phyloP scores from a whole-genome alignment of 2,113 vertebrate species.

The Panthera tigris region DNA sequence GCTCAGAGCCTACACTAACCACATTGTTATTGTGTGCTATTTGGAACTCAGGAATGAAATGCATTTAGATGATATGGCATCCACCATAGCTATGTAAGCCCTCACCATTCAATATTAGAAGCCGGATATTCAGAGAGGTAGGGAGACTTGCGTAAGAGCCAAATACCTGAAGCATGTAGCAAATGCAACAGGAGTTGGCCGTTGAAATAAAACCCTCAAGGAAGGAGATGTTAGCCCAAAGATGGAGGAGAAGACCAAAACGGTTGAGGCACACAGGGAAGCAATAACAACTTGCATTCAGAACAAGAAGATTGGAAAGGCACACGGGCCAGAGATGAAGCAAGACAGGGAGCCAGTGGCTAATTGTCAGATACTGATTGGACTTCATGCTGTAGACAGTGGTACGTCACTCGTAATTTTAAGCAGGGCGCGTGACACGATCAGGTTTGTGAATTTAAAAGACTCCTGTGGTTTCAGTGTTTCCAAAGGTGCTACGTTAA shows the following conservation, averaged over 20 bases:
- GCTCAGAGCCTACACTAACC: neutral
- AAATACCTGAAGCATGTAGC: neutral
- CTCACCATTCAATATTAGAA: neutral
- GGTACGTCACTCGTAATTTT: neutral
- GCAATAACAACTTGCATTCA: neutral
- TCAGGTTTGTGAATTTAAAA: neutral
- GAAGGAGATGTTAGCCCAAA: neutral
- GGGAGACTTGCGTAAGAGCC: neutral
- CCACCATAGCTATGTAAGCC: neutral
- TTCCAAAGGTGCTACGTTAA: neutral
- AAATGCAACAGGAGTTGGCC: neutral
- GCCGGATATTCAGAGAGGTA: neutral
- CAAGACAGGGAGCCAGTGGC: neutral
- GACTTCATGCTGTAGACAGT: neutral
- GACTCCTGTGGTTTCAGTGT: neutral
- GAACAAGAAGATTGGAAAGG: neutral
- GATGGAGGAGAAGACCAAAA: neutral
- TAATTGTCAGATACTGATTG: neutral
- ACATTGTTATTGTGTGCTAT: neutral
- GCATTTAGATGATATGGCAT: too few species aligned
- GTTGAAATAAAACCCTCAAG: neutral
- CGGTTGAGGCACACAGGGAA: accelerated
- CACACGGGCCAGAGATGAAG: neutral
- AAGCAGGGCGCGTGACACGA: neutral
- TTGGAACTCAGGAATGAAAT: neutral